phyloP scores from a whole-genome alignment of 2,113 vertebrate species.

The Condylura cristata region DNA sequence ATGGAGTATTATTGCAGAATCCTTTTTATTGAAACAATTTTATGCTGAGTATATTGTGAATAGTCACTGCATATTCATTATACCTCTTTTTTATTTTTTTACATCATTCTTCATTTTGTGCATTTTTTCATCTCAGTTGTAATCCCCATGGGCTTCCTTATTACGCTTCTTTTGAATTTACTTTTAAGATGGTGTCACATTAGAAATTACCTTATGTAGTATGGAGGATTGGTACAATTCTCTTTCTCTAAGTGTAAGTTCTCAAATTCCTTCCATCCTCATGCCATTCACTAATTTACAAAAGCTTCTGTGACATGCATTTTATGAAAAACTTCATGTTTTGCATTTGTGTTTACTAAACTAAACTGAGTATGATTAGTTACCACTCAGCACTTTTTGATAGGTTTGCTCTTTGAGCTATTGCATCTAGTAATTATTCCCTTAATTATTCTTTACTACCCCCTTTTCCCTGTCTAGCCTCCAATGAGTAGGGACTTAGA shows the following conservation, averaged over 20 bases:
- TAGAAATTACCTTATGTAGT: not conserved
- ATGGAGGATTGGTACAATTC: not conserved
- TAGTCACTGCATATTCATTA: not conserved
- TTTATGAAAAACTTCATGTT: not conserved
- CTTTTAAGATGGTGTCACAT: not conserved
- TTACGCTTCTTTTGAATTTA: not conserved
- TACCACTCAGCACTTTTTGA: not conserved
- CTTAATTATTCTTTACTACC: rapidly evolving
- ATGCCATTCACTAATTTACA: not conserved
- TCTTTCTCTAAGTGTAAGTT: not conserved
- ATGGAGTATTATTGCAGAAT: not conserved
- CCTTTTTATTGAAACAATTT: not conserved
- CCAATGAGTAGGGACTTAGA: not conserved
- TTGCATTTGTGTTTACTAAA: not conserved
- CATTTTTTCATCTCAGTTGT: too few relatives aligned
- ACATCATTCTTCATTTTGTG: too few relatives aligned
- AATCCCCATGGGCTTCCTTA: too few relatives aligned
- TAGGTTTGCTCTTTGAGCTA: not conserved
- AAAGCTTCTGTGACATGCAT: not conserved
- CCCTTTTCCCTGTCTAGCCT: not conserved
- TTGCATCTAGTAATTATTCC: not conserved
- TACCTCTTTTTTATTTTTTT: not conserved
- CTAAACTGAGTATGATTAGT: not conserved
- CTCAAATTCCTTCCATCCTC: not conserved
- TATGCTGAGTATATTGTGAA: not conserved